Conservation (phyloP, 2,797 vertebrate genomes). For the Schizothorax lantsangensis region DNA sequence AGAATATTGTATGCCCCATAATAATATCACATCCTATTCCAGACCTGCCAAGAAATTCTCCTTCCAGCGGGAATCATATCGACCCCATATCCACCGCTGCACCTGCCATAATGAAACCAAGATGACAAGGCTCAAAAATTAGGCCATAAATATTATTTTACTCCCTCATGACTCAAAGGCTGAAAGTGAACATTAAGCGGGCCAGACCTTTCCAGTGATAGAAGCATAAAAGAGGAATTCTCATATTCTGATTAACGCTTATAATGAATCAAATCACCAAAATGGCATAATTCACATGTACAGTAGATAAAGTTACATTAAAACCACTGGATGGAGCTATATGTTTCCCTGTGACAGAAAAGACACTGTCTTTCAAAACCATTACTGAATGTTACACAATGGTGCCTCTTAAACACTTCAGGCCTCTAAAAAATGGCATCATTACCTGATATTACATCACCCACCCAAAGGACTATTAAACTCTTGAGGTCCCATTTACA, state of each 20-base stretch:
- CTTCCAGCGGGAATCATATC: conserved; percentile 66
- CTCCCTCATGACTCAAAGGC: conserved; percentile 27
- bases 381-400: not conserved
- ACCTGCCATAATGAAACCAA: conserved; percentile 74
- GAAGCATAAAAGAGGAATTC: not conserved
- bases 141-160: conserved; percentile 67
- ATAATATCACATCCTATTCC: conserved; percentile 54
- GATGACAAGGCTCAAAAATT: conserved; percentile 62
- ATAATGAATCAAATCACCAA: conserved; percentile 1
- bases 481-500: conserved; percentile 48
- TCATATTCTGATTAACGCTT: not conserved
- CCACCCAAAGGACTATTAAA: conserved; percentile 4
- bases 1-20: conserved; percentile 54
- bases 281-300: not conserved
- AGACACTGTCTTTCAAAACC: not conserved
- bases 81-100: conserved; percentile 61
- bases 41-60: conserved; percentile 62
- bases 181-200: conserved; percentile 30
- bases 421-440: not conserved
- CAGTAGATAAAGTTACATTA: not conserved
- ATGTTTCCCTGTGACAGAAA: not conserved
- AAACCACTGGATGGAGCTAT: not conserved
- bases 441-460: conserved; percentile 5
- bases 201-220: not conserved
- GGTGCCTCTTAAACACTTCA: conserved; percentile 1